Evolutionary conservation across 2,797 vertebrate species (phyloP), one percentile per base, ranked within the genome.

Genomic region (Menidia menidia): DNA sequence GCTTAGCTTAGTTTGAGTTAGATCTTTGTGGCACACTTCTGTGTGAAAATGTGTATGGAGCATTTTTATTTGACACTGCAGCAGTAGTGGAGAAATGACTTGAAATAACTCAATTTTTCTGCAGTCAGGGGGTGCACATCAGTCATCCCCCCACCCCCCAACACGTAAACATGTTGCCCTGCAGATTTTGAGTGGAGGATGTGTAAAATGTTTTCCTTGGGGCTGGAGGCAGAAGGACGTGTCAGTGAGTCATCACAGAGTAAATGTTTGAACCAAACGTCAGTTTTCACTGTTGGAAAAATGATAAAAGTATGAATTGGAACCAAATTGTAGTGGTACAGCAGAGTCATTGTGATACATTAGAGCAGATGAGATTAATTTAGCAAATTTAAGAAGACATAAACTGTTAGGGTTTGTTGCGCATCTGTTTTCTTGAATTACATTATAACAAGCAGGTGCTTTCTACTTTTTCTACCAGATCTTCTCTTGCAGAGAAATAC

Each of bases 351-450:
- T 10, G 35, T 25, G 25, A 25, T 25, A 25, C 25, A 25, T 25
- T 25, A 25, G 25, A 25, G 25, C 25, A 25, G 25, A 25, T 25
- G 25, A 25, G 25, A 25, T 25, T 25, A 25, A 1, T 25, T 25
- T 25, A 25, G 25, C 25, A 25, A 25, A 25, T 25, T 25, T 25
- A 25, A 25, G 25, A 25, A 25, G 35, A 69, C 56, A 3, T 50
- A 33, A 51, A 35, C 62, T 6, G 15, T 68, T 62, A 35, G 55
- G 57, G 52, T 66, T 56, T 68, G 4, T 52, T 64, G 41, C 44
- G 9, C 39, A 39, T 48, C 16, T 48, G 25, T 48, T n/a, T 16
- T 48, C 6, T 7, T 50, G n/a, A 19, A 11, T 4, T 19, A n/a
- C 47, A 50, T 7, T 50, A 50, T 11, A 10, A 3, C 19, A 50